Evolutionary conservation across 2,797 vertebrate genomes (phyloP).

Genomic region (Capromys pilorides): DNA sequence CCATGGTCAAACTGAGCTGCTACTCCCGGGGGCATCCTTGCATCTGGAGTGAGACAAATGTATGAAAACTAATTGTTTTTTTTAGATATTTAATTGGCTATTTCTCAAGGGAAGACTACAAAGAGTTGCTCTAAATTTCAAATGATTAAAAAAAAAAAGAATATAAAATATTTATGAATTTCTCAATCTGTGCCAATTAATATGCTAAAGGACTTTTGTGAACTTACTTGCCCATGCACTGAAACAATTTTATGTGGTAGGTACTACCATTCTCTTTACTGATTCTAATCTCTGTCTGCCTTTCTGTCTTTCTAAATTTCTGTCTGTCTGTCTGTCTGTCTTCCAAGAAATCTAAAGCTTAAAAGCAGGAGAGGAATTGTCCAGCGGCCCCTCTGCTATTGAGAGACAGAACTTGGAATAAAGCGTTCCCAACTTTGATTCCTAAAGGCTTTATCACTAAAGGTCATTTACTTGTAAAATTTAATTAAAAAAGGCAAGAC

Average conservation of each 20-base stretch:
- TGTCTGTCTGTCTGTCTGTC: not conserved
- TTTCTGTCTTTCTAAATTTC: not conserved
- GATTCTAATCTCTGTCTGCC: not conserved
- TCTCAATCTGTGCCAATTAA: not conserved
- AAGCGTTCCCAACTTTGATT: not conserved
- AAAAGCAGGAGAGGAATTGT: not conserved
- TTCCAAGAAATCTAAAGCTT: not conserved
- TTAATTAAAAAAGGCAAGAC: not conserved
- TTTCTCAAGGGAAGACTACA: slow-evolving; percentile 24
- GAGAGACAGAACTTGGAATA: not conserved
- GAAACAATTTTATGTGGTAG: not conserved
- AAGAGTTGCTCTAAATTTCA: slow-evolving; percentile 36
- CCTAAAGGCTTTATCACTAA: not conserved
- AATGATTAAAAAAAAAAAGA: slow-evolving; percentile 21
- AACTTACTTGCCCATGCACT: not conserved
- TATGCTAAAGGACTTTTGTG: not conserved
- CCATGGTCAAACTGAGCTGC: not conserved
- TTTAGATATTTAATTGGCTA: slow-evolving; percentile 2
- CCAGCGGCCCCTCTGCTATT: not conserved
- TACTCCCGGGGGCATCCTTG: not conserved
- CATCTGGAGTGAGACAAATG: not conserved
- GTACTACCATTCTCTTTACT: not conserved
- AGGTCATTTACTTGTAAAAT: not conserved
- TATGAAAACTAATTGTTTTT: not conserved
- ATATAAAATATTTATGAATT: slow-evolving; percentile 33